phyloP scores from a whole-genome alignment of 2,797 vertebrate species.

The Semaprochilodus insignis region DNA sequence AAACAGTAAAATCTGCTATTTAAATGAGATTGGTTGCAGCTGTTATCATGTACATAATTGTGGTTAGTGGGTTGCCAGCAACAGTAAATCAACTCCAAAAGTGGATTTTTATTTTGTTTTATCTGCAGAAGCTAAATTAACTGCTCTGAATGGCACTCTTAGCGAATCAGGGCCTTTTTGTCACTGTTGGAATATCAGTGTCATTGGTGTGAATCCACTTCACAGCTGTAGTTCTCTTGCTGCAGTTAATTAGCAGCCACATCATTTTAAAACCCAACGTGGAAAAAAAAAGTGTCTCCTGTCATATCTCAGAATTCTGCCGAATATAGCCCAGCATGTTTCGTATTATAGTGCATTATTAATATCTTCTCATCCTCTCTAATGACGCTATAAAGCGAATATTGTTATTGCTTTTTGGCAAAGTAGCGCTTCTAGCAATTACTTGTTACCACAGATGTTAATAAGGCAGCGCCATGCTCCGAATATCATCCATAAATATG shows the following conservation, averaged over 20 bases:
- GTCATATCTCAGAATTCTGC: conserved; percentile 13
- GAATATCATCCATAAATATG: neutral
- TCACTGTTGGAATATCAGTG: neutral
- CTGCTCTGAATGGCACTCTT: conserved; percentile 19
- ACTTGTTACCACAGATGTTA: conserved; percentile 18
- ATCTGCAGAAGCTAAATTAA: neutral
- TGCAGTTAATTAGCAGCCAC: conserved; percentile 19
- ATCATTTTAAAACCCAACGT: neutral
- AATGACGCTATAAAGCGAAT: conserved; percentile 25
- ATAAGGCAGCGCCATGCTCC: conserved; percentile 22
- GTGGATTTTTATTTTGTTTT: neutral
- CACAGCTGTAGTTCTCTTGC: conserved; percentile 22
- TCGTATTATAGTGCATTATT: conserved; percentile 15
- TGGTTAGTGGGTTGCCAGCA: conserved; percentile 10
- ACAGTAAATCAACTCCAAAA: conserved; percentile 21
- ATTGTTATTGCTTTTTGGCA: conserved; percentile 33
- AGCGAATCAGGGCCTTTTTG: neutral
- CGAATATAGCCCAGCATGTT: conserved; percentile 35
- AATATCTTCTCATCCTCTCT: conserved; percentile 22
- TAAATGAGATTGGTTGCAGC: neutral
- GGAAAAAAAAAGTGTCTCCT: neutral
- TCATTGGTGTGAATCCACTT: conserved; percentile 13
- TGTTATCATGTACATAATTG: conserved; percentile 18
- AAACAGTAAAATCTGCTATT: conserved; percentile 2
- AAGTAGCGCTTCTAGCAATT: conserved; percentile 4